Evolutionary conservation across 2,797 vertebrate genomes (phyloP), one percentile per base, ranked within the genome.

Genomic region (Chloroceryle amazona): DNA sequence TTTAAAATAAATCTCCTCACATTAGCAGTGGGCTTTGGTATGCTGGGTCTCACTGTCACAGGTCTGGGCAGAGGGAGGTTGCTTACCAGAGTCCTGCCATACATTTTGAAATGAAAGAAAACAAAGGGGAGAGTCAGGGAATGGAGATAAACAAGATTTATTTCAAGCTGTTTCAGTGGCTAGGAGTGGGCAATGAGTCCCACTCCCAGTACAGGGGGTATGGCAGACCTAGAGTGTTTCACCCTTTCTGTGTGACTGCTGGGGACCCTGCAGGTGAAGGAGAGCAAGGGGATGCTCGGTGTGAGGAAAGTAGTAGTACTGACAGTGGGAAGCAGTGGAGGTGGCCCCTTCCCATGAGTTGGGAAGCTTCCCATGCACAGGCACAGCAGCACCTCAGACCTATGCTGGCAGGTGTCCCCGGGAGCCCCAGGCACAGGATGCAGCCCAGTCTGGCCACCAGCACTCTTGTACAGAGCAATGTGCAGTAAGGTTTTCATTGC

Each of bases 401-500:
- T 42, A 13, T 0, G 1, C 12, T 67, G 35, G 35, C 46, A 81
- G 55, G n/a, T 4, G 52, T 54, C 18, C 33, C 57, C 0, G 4
- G 18, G 29, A 62, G 10, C 26, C 41, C 41, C 23, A 39, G 65
- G 25, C 46, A 39, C 28, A 49, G 87, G 65, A 23, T 8, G 25
- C 35, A 67, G 28, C 70, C 52, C 29, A 1, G 2, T 13, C 10
- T 13, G 25, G 28, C 20, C 76, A 39, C 46, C 31, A 60, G 26
- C 31, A 17, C n/a, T 55, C 47, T 42, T 26, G 4, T 31, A 21
- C 28, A 65, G n/a, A 51, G 20, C 17, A 17, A 17, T 1, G 19
- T 11, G 33, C 19, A n/a, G 11, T 7, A 21, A 41, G 37, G 60
- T 73, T 87, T 28, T 60, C 51, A 29, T 51, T 78, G 13, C 15